phyloP scores from a whole-genome alignment of 2,888 invertebrate species.

The Athalia rosae region DNA sequence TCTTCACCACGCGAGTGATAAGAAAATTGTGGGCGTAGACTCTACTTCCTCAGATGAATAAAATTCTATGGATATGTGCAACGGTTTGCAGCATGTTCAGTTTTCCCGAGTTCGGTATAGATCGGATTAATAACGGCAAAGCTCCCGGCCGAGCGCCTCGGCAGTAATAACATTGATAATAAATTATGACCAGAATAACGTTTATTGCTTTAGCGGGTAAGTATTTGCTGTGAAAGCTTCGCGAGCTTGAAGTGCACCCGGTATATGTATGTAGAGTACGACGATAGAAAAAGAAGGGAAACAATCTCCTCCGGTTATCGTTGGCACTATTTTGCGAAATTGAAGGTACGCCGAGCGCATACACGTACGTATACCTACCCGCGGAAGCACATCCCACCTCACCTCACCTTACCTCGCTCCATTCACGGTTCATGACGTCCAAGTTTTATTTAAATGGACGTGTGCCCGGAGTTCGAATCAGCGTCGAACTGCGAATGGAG shows the following conservation, averaged over 20 bases:
- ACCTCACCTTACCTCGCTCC: not conserved
- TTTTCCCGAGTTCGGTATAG: not conserved
- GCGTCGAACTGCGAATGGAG: conserved; percentile 1
- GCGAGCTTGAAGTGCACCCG: not conserved
- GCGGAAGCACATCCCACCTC: not conserved
- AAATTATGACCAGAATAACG: conserved; percentile 9
- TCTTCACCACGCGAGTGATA: not conserved
- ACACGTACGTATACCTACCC: not conserved
- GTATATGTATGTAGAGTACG: too few species aligned
- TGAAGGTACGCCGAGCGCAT: conserved; percentile 12
- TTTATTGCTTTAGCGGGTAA: not conserved
- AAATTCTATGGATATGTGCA: too few species aligned
- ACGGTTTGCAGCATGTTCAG: too few species aligned
- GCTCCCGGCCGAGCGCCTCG: not conserved
- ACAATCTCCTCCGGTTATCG: not conserved
- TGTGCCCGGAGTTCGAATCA: conserved; percentile 34
- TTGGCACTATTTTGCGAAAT: conserved; percentile 12
- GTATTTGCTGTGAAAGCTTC: not conserved
- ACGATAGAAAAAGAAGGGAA: not conserved
- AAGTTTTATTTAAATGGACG: conserved; percentile 30
- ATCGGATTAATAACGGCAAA: not conserved
- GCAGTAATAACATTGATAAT: not conserved
- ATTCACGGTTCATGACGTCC: conserved; percentile 25
- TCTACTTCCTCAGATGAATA: too few species aligned
- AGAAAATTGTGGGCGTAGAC: not conserved